phyloP scores from a whole-genome alignment of 2,113 vertebrate genomes.

The Hippocampus abdominalis region DNA sequence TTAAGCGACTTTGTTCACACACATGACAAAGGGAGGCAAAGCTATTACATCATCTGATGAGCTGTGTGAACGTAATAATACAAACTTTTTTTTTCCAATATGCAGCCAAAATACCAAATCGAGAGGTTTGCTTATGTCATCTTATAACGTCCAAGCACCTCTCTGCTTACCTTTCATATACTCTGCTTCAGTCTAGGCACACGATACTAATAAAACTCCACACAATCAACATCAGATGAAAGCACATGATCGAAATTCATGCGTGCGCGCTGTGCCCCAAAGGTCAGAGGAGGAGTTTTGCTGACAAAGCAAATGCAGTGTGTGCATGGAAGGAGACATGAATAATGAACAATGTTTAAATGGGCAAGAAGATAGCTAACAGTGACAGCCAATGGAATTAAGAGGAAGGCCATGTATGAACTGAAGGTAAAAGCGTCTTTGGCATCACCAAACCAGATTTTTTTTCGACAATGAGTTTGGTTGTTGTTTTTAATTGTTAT shows the following conservation, averaged over 20 bases:
- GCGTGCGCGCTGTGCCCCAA: conserved; percentile 17
- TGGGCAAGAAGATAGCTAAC: conserved; percentile 16
- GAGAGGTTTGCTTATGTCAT: not conserved
- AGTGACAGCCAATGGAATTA: conserved; percentile 7
- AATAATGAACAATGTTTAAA: conserved; percentile 17
- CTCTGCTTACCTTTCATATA: not conserved
- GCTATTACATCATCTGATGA: not conserved
- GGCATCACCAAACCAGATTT: not conserved
- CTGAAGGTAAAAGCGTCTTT: not conserved
- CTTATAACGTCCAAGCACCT: not conserved
- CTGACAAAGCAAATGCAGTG: conserved; percentile 21
- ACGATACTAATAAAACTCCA: not conserved
- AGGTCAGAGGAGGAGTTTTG: conserved; percentile 40
- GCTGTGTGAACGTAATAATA: not conserved
- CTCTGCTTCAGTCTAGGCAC: conserved; percentile 3
- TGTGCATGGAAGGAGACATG: conserved; percentile 17
- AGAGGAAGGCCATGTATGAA: not conserved
- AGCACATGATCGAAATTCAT: conserved; percentile 9
- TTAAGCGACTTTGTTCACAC: too few relatives aligned
- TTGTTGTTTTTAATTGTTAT: not conserved
- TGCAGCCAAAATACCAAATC: not conserved
- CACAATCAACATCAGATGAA: conserved; percentile 13
- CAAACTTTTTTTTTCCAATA: not conserved
- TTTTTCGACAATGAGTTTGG: not conserved
- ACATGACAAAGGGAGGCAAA: not conserved